phyloP scores from a whole-genome alignment of 2,797 vertebrate species.

The Lepus oiostolus region DNA sequence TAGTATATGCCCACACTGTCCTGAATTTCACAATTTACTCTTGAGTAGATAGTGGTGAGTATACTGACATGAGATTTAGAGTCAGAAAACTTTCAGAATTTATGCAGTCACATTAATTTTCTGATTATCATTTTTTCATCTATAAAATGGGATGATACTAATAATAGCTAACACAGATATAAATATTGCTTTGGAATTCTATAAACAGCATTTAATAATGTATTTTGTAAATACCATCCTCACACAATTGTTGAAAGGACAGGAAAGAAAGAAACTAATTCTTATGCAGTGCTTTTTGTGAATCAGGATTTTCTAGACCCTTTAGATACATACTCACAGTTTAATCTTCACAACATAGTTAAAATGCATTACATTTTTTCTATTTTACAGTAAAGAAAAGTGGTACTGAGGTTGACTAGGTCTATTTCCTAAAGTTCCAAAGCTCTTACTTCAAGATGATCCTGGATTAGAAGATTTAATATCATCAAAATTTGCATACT shows the following conservation, averaged over 20 bases:
- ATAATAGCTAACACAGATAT: background rate
- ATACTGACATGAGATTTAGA: background rate
- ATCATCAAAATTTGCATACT: no score
- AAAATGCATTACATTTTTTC: background rate
- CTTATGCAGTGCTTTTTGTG: background rate
- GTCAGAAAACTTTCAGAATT: background rate
- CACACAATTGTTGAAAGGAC: background rate
- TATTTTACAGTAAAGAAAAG: background rate
- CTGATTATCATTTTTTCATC: background rate
- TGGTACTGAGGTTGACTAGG: background rate
- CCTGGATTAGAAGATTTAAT: no score
- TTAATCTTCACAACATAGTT: background rate
- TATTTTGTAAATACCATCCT: background rate
- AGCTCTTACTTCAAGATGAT: background rate
- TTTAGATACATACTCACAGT: background rate
- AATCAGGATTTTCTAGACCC: background rate
- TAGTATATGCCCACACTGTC: background rate
- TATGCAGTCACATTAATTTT: background rate
- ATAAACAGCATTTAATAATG: background rate
- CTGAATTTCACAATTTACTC: background rate
- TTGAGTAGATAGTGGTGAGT: background rate
- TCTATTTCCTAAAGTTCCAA: background rate
- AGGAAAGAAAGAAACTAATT: background rate
- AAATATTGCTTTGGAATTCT: background rate
- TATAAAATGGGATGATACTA: background rate